Evolutionary conservation across 2,888 invertebrate genomes (phyloP).

Genomic region (Subacronicta megacephala): DNA sequence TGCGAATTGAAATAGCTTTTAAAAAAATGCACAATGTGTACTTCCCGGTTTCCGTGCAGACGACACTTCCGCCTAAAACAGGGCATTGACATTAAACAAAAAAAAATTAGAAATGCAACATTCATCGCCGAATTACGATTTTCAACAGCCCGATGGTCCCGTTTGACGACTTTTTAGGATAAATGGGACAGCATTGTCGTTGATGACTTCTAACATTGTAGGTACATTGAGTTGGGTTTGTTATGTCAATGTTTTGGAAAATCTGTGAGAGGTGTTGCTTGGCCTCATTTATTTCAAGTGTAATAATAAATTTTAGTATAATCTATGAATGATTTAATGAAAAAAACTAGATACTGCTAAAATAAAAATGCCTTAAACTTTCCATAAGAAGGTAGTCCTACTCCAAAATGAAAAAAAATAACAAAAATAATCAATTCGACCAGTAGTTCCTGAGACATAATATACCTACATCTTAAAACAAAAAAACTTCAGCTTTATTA

Average conservation of each 20-base stretch:
- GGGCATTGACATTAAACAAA: conserved; percentile 71
- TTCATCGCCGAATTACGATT: conserved; percentile 77
- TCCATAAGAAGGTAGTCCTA: too few species aligned
- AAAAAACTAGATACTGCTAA: too few species aligned
- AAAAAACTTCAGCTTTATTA: too few species aligned
- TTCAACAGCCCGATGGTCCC: conserved; percentile 60
- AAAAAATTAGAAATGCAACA: conserved; percentile 74
- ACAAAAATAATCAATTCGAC: too few species aligned
- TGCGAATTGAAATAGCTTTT: conserved; percentile 83
- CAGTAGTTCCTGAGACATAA: too few species aligned
- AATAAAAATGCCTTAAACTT: too few species aligned
- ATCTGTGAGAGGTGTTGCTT: too few species aligned
- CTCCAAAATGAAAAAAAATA: too few species aligned
- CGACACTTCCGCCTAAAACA: conserved; percentile 74
- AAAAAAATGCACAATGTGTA: conserved; percentile 80
- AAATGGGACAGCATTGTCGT: conserved; percentile 15
- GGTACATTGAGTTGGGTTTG: neutral
- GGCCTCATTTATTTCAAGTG: too few species aligned
- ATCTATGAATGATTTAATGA: too few species aligned
- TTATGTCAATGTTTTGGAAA: neutral
- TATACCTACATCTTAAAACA: too few species aligned
- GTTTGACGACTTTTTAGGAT: conserved; percentile 32
- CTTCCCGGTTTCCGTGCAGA: conserved; percentile 81
- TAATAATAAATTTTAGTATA: too few species aligned
- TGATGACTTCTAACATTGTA: neutral